These are phyloP conservation scores for Nasonia longicornis DNA, from an alignment of 1,140 invertebrate species.

Conservation along the genomic window DNA sequence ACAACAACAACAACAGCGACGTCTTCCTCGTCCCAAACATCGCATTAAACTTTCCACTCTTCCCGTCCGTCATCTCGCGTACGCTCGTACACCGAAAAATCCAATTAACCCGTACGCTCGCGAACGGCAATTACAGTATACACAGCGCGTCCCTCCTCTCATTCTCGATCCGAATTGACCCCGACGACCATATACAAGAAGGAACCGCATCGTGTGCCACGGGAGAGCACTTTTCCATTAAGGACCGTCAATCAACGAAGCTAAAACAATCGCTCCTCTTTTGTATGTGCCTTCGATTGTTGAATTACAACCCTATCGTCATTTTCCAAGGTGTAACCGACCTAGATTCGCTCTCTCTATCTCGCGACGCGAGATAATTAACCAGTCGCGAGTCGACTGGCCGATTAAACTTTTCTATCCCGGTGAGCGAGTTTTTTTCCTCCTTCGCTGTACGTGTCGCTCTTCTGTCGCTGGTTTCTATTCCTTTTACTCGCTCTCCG, in stretches of 20 bases:
- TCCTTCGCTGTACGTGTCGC: not conserved
- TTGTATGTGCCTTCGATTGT: not conserved
- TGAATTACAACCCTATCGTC: not conserved
- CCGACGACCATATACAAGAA: not conserved
- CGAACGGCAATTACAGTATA: conserved; percentile 23
- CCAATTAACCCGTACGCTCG: conserved; percentile 34
- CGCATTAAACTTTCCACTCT: not conserved
- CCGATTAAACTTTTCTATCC: conserved; percentile 14
- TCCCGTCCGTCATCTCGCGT: not conserved
- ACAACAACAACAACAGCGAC: too few species aligned
- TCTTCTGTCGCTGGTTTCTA: not conserved
- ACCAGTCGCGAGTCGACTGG: not conserved
- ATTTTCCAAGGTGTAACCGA: not conserved
- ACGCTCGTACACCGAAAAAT: conserved; percentile 27
- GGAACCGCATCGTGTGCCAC: conserved; percentile 5
- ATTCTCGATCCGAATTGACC: conserved; percentile 18
- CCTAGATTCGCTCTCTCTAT: conserved; percentile 1
- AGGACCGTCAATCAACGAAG: conserved; percentile 27
- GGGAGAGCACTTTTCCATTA: conserved; percentile 23
- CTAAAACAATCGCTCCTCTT: conserved; percentile 1
- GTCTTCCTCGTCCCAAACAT: not conserved
- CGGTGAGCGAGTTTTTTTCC: not conserved
- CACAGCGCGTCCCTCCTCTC: not conserved
- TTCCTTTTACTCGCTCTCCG: not conserved
- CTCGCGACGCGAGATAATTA: not conserved